Evolutionary conservation across 2,888 invertebrate species (phyloP).

Genomic region (Mycalesis mineus): DNA sequence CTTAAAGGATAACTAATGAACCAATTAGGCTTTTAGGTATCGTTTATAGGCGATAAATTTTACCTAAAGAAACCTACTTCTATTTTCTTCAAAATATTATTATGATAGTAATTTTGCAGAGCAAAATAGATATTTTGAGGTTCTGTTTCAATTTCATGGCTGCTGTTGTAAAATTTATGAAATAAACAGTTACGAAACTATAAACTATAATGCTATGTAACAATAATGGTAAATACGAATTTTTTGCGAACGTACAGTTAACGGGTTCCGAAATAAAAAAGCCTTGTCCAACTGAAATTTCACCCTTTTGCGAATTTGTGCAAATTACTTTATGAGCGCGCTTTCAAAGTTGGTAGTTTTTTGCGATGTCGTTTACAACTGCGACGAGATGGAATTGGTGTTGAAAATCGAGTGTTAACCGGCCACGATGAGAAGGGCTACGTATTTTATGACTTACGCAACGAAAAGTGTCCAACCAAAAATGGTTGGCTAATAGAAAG

Average conservation of each 20-base stretch:
- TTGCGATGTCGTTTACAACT: conserved; percentile 61
- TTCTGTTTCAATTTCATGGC: not conserved
- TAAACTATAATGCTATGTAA: too few relatives aligned
- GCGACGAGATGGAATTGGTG: conserved; percentile 44
- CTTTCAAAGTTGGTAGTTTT: conserved; percentile 53
- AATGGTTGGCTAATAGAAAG: conserved; percentile 66
- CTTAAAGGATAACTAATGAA: too few relatives aligned
- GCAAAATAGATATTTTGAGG: too few relatives aligned
- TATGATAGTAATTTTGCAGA: too few relatives aligned
- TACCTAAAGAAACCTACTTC: too few relatives aligned
- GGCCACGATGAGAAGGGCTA: conserved; percentile 43
- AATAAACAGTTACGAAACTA: conserved; percentile 53
- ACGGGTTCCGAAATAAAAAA: conserved; percentile 64
- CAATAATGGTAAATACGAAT: conserved; percentile 40
- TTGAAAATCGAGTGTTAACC: conserved; percentile 44
- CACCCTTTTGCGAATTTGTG: conserved; percentile 76
- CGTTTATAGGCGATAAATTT: too few relatives aligned
- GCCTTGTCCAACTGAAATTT: conserved; percentile 50
- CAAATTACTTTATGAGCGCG: conserved; percentile 74
- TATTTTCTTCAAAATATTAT: too few relatives aligned
- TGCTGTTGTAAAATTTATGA: not conserved
- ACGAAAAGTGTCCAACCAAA: conserved; percentile 51
- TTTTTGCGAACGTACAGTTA: conserved; percentile 52
- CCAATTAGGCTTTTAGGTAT: too few relatives aligned
- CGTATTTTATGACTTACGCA: conserved; percentile 48